Percentiles rank a stretch among this genome's conserved stretches.
Conservation (phyloP, 2,797 vertebrate species). For the Amblyopsis hoosieri region DNA sequence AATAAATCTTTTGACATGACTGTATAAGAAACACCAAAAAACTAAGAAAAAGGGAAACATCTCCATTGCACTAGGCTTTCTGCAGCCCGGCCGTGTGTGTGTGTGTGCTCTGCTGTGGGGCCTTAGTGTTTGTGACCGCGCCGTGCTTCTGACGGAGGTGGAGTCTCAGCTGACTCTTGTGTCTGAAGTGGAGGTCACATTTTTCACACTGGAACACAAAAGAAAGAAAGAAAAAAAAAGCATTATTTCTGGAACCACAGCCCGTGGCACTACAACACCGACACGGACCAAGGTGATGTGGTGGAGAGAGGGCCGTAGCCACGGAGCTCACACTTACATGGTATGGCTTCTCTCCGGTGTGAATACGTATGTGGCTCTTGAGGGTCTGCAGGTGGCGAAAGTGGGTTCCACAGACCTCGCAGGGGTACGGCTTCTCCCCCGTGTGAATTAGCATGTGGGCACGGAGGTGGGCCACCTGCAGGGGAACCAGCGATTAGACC, state of each 20-base stretch:
- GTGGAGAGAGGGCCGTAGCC: neutral
- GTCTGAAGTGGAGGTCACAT: constrained; percentile 96
- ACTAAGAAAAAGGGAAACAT: neutral
- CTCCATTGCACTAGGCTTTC: constrained; percentile 80
- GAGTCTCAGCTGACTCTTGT: constrained; percentile 97
- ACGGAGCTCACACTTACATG: constrained; percentile 80
- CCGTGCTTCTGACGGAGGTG: constrained; percentile 97
- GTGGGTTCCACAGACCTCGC: constrained; percentile 93
- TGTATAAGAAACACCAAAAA: constrained; percentile 11
- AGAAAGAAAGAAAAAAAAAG: neutral
- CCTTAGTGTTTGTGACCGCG: constrained; percentile 95
- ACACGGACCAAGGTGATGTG: no score
- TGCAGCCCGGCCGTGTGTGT: constrained; percentile 74
- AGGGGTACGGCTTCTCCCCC: constrained; percentile 95
- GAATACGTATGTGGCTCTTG: constrained; percentile 97
- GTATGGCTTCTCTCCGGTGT: constrained; percentile 97
- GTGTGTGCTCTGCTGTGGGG: constrained; percentile 83
- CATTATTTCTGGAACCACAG: neutral
- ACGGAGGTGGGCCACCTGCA: constrained; percentile 89
- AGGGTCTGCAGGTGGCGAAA: constrained; percentile 97
- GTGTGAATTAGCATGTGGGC: constrained; percentile 97
- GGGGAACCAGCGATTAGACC: neutral
- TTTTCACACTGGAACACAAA: constrained; percentile 86
- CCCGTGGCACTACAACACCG: neutral
- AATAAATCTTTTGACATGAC: constrained; percentile 28